Conservation (phyloP, 2,797 vertebrate genomes). For the Gila robusta region DNA sequence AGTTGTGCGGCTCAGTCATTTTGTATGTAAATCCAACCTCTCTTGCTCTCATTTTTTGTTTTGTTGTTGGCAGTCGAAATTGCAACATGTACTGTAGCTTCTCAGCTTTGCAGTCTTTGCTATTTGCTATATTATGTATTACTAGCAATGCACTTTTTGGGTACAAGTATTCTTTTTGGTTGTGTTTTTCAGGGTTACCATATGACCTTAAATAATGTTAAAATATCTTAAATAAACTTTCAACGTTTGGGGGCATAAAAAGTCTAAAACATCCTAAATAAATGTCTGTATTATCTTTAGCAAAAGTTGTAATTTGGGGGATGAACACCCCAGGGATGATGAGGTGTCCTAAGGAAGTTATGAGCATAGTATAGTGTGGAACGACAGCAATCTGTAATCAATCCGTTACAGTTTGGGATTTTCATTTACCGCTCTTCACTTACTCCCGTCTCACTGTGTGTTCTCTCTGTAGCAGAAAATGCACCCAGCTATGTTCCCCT, state of each 20-base stretch:
- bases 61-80: background rate
- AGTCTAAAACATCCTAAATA: background rate
- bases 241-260: background rate
- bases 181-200: background rate
- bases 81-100: background rate
- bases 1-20: slow-evolving; percentile 14
- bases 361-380: background rate
- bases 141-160: background rate
- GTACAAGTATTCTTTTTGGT: background rate
- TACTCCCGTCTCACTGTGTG: background rate
- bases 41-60: background rate
- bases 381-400: slow-evolving; percentile 11
- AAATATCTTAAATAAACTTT: background rate
- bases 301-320: background rate
- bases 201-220: background rate
- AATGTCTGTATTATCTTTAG: background rate
- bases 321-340: background rate
- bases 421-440: slow-evolving; percentile 13
- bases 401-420: slow-evolving; percentile 22
- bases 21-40: background rate
- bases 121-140: background rate
- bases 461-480: background rate
- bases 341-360: slow-evolving; percentile 9
- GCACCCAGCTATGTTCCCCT: background rate
- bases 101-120: background rate